Evolutionary conservation across 1,140 invertebrate genomes (phyloP).

Genomic region (Brachionus manjavacas): DNA sequence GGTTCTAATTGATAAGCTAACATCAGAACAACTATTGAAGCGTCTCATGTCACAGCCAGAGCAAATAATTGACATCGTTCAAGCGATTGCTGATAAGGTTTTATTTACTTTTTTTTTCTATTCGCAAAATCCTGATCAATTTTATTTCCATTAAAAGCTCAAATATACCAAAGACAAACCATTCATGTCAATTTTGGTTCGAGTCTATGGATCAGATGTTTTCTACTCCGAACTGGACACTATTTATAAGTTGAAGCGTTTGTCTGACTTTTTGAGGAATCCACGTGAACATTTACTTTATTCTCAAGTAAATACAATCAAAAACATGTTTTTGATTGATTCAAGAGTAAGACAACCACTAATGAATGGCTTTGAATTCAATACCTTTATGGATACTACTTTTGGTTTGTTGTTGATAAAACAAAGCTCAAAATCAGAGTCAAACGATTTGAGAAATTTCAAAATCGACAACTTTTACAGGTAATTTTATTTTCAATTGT

Average conservation of each 20-base stretch:
- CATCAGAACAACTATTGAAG: background rate
- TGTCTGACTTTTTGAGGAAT: constrained; percentile 18
- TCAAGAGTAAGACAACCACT: constrained; percentile 37
- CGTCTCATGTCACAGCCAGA: background rate
- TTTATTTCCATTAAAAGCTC: background rate
- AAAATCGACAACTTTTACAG: constrained; percentile 20
- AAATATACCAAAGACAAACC: constrained; percentile 28
- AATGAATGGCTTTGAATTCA: constrained; percentile 40
- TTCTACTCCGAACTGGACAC: constrained; percentile 37
- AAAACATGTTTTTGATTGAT: constrained; percentile 38
- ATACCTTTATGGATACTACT: constrained; percentile 14
- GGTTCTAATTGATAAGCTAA: constrained; percentile 9
- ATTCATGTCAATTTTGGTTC: constrained; percentile 12
- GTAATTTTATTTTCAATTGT: background rate
- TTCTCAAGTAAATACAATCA: constrained; percentile 37
- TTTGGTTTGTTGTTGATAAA: constrained; percentile 17
- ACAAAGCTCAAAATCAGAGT: constrained; percentile 13
- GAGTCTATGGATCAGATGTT: constrained; percentile 41
- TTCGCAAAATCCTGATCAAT: background rate
- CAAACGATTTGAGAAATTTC: background rate
- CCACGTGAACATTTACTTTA: constrained; percentile 9
- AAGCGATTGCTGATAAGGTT: constrained; percentile 7
- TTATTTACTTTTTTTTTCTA: background rate
- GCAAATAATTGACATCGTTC: constrained; percentile 11
- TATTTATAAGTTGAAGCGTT: background rate